Conservation (phyloP, 2,797 vertebrate species). For the Chelon labrosus region DNA sequence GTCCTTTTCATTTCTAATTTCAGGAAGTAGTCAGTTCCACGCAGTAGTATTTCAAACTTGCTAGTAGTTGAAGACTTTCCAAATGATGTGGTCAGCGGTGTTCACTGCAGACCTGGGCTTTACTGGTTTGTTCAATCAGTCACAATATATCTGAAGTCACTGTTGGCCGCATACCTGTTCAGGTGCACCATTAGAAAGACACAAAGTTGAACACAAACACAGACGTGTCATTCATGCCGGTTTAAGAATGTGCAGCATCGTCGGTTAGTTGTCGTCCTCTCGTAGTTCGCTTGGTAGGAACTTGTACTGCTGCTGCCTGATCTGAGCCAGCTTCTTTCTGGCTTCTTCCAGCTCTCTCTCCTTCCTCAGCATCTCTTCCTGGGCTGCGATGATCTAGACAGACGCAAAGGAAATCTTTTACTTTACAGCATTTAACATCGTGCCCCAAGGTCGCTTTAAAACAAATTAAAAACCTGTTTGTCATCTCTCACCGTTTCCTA, state of each 20-base stretch:
- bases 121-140: slow-evolving; percentile 39
- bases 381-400: slow-evolving; percentile 95
- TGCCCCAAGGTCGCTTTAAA: too few relatives aligned
- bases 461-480: neutral
- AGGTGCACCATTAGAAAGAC: slow-evolving; percentile 25
- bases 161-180: slow-evolving; percentile 31
- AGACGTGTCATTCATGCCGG: slow-evolving; percentile 34
- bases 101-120: slow-evolving; percentile 46
- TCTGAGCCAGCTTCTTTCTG: slow-evolving; percentile 97
- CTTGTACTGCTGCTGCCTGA: slow-evolving; percentile 99
- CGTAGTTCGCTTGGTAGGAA: slow-evolving; percentile 96
- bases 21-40: slow-evolving; percentile 57
- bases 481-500: neutral
- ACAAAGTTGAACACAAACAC: slow-evolving; percentile 21
- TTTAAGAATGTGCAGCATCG: slow-evolving; percentile 2
- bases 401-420: neutral
- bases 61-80: slow-evolving; percentile 28
- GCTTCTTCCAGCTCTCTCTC: slow-evolving; percentile 98
- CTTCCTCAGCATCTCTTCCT: slow-evolving; percentile 99
- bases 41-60: slow-evolving; percentile 53
- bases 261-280: slow-evolving; percentile 90
- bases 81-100: slow-evolving; percentile 6
- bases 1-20: slow-evolving; percentile 36
- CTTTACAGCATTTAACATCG: too few relatives aligned
- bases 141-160: slow-evolving; percentile 30